Evolutionary conservation across 64 coral and sea anemone genomes (phyloP).

Genomic region (Platygyra sinensis): DNA sequence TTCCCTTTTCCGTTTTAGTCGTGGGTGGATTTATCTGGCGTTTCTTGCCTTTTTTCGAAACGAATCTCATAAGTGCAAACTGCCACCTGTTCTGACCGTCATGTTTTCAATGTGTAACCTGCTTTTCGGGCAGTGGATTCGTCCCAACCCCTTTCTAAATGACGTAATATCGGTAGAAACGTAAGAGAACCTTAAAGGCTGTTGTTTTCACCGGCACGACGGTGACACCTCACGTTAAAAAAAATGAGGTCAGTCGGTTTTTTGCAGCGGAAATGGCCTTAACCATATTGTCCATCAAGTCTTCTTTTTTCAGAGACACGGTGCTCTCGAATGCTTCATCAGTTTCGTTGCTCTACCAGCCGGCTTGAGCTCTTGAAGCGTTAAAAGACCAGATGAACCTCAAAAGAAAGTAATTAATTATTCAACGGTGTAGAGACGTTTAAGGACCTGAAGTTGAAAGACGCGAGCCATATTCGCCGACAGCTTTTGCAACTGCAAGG

Average conservation of each 20-base stretch:
- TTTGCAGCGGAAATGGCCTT: too few relatives aligned
- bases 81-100: background rate
- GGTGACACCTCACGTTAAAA: background rate
- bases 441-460: conserved; percentile 49
- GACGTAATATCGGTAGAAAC: conserved; percentile 32
- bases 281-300: background rate
- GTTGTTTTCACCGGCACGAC: background rate
- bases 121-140: conserved; percentile 3
- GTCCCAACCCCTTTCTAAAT: background rate
- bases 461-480: conserved; percentile 44
- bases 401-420: conserved; percentile 35
- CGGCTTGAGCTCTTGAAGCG: conserved; percentile 21
- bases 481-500: conserved; percentile 35
- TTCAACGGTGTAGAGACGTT: conserved; percentile 23
- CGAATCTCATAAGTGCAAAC: background rate
- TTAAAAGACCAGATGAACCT: conserved; percentile 46
- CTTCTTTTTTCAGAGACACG: background rate
- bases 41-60: background rate
- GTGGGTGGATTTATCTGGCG: background rate
- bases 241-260: background rate
- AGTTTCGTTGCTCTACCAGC: conserved; percentile 36
- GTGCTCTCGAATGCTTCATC: conserved; percentile 33
- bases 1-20: background rate
- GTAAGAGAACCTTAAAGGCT: background rate
- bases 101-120: conserved; percentile 25